A percentile compares a stretch with the other conserved stretches of the same genome.
Conservation (phyloP, 2,113 vertebrate genomes). For the Microcebus jonahi region DNA sequence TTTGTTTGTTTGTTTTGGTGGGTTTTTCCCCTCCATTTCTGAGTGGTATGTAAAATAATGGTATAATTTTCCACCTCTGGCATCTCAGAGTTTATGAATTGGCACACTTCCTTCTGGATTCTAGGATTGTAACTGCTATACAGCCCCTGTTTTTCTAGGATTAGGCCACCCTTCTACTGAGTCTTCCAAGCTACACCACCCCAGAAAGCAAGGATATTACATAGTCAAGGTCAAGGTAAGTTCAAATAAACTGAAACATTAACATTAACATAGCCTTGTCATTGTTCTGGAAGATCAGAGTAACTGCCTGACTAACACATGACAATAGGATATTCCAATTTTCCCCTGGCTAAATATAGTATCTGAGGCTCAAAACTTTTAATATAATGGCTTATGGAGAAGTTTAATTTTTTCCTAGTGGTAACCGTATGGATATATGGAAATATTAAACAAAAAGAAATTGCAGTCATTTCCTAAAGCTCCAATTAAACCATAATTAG, state of each 20-base stretch:
- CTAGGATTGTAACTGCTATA: no score
- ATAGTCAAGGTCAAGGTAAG: not conserved
- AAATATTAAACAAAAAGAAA: not conserved
- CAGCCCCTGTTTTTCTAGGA: not conserved
- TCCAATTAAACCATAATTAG: not conserved
- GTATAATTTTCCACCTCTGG: fast-evolving
- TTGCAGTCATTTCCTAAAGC: not conserved
- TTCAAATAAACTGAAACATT: not conserved
- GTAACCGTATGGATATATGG: fast-evolving
- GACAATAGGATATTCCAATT: no score
- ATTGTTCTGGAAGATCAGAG: not conserved
- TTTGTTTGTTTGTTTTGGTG: not conserved
- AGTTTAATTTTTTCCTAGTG: not conserved
- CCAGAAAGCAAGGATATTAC: not conserved
- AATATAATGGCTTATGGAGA: fast-evolving
- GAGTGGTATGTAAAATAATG: not conserved
- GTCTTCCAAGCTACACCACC: not conserved
- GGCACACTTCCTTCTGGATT: fast-evolving
- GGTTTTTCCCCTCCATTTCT: not conserved
- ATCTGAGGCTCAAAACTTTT: not conserved
- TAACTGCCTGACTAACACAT: fast-evolving
- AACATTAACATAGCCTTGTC: no score
- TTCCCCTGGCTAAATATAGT: fast-evolving
- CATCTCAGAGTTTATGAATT: not conserved
- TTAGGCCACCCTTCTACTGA: no score